These are phyloP conservation scores for Sweltsa coloradensis DNA, from an alignment of 1,140 invertebrate species.

Conservation along the genomic window DNA sequence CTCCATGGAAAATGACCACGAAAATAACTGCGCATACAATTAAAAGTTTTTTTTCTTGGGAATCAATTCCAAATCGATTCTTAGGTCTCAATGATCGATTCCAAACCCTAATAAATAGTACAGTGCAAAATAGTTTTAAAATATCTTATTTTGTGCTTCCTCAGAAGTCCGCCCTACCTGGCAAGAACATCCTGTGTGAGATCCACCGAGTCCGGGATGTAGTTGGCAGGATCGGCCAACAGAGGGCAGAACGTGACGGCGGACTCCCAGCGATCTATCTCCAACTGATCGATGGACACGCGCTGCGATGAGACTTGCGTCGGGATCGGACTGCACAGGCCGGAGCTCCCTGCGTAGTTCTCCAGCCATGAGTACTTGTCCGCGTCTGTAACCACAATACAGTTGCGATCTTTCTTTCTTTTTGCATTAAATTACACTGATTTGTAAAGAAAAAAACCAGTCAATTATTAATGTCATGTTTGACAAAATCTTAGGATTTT, in stretches of 20 bases:
- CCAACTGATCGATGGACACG: constrained; percentile 46
- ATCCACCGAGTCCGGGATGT: constrained; percentile 83
- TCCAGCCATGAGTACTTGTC: constrained; percentile 59
- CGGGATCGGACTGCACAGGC: constrained; percentile 40
- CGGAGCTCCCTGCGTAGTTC: constrained; percentile 63
- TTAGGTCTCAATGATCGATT: too few species aligned
- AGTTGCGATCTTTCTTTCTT: too few species aligned
- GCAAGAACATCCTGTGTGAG: constrained; percentile 74
- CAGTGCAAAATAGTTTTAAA: too few species aligned
- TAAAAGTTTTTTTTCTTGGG: too few species aligned
- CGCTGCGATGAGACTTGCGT: constrained; percentile 19
- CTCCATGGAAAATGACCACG: too few species aligned
- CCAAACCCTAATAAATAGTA: too few species aligned
- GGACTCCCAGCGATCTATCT: constrained; percentile 53
- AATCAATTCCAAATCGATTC: too few species aligned
- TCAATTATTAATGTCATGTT: not conserved
- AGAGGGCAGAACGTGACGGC: constrained; percentile 50
- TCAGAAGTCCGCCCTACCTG: constrained; percentile 31
- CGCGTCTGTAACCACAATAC: constrained; percentile 32
- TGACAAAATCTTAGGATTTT: too few species aligned
- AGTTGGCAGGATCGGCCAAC: constrained; percentile 44
- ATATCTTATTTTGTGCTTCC: too few species aligned
- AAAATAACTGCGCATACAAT: too few species aligned
- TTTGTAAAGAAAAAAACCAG: constrained; percentile 7
- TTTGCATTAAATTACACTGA: too few species aligned